These are phyloP conservation scores for Caenorhabditis imperialis DNA, from an alignment of 2,888 invertebrate species.

Conservation along the genomic window DNA sequence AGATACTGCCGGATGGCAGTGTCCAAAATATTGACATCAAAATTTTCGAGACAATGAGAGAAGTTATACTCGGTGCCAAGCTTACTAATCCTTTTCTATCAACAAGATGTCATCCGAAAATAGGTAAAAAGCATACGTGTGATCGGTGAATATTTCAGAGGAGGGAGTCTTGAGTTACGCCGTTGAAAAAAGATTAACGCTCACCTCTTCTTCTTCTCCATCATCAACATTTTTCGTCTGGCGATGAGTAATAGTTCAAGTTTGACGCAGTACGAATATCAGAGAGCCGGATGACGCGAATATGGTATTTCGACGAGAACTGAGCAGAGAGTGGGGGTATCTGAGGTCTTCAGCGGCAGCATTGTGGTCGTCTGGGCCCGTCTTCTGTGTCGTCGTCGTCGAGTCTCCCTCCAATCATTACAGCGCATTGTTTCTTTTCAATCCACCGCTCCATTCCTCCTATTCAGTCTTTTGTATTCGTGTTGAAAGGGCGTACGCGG, in stretches of 20 bases:
- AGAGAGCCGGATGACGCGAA: too few relatives aligned
- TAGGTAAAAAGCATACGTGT: slow-evolving; percentile 2
- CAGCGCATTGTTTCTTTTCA: slow-evolving; percentile 73
- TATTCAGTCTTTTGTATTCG: slow-evolving; percentile 70
- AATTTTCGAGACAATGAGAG: slow-evolving; percentile 6
- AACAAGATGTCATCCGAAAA: slow-evolving; percentile 33
- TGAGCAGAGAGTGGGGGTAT: slow-evolving; percentile 33
- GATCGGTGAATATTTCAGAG: too few relatives aligned
- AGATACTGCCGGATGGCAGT: not conserved
- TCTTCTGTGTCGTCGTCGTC: slow-evolving; percentile 54
- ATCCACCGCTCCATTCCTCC: slow-evolving; percentile 70
- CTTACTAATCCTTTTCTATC: slow-evolving; percentile 24
- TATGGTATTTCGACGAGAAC: slow-evolving; percentile 7
- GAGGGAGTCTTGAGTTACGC: too few relatives aligned
- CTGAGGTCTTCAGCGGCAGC: slow-evolving; percentile 49
- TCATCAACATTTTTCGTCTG: too few relatives aligned
- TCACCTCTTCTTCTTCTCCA: too few relatives aligned
- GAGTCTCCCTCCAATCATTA: slow-evolving; percentile 67
- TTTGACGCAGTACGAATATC: too few relatives aligned
- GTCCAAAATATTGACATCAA: not conserved
- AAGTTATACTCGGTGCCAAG: slow-evolving; percentile 1
- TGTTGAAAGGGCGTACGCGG: slow-evolving; percentile 64
- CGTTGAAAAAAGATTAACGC: too few relatives aligned
- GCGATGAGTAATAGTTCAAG: too few relatives aligned
- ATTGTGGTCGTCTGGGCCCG: slow-evolving; percentile 53